Evolutionary conservation across 2,888 invertebrate species (phyloP).

Genomic region (Pharmacophagus antenor): DNA sequence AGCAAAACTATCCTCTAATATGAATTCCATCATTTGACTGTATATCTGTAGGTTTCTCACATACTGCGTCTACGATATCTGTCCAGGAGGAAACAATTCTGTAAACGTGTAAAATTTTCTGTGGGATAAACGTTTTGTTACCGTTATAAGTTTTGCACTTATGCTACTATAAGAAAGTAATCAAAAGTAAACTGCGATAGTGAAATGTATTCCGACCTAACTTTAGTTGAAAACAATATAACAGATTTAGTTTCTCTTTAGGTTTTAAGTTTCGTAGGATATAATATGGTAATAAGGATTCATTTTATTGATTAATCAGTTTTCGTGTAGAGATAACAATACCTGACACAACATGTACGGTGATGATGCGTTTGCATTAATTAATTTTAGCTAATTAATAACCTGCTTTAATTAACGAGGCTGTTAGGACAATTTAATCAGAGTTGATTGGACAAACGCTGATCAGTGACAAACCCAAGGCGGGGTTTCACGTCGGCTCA

Average conservation of each 20-base stretch:
- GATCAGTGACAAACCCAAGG: slow-evolving; percentile 31
- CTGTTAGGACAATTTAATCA: slow-evolving; percentile 70
- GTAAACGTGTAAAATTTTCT: too few species aligned
- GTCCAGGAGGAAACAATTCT: too few species aligned
- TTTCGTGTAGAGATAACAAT: slow-evolving; percentile 23
- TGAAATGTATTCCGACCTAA: too few species aligned
- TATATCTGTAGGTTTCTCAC: too few species aligned
- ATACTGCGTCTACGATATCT: too few species aligned
- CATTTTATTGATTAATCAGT: slow-evolving; percentile 10
- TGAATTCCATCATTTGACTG: too few species aligned
- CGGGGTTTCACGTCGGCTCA: slow-evolving; percentile 27
- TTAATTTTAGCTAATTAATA: slow-evolving; percentile 71
- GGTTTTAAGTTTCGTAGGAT: neutral
- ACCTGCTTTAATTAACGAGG: slow-evolving; percentile 61
- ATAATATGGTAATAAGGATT: neutral
- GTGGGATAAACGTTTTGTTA: too few species aligned
- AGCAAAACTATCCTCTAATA: too few species aligned
- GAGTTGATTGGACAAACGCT: slow-evolving; percentile 51
- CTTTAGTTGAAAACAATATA: neutral
- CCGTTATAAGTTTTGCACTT: too few species aligned
- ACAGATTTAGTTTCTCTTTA: too few species aligned
- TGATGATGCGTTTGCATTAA: slow-evolving; percentile 58
- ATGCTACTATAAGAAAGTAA: neutral
- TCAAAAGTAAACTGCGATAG: neutral
- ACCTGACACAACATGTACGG: slow-evolving; percentile 29